Percentiles rank a stretch among this genome's conserved stretches.
These are phyloP conservation scores for Megathymus violae DNA, from an alignment of 1,140 invertebrate genomes.

Conservation along the genomic window DNA sequence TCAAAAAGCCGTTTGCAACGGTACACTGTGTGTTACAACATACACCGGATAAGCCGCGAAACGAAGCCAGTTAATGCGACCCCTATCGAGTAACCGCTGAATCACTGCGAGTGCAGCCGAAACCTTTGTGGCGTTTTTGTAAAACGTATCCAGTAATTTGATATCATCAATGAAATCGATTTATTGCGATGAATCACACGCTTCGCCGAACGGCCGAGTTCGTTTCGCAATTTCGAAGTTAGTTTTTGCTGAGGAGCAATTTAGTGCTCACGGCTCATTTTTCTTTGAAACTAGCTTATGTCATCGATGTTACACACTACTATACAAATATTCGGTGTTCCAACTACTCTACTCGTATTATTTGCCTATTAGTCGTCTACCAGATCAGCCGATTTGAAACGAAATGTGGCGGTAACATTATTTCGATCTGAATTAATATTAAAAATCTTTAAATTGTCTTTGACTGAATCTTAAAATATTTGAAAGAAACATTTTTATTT, in stretches of 20 bases:
- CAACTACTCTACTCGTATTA: too few species aligned
- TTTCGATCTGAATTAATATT: too few species aligned
- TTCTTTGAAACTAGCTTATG: constrained; percentile 4
- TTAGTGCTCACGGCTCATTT: constrained; percentile 36
- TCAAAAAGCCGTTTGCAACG: constrained; percentile 29
- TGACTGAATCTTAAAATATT: too few species aligned
- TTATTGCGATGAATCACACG: constrained; percentile 59
- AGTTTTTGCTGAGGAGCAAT: constrained; percentile 44
- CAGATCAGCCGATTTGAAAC: too few species aligned
- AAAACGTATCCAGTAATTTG: constrained; percentile 56
- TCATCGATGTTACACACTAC: too few species aligned
- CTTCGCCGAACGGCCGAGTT: constrained; percentile 52
- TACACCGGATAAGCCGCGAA: constrained; percentile 53
- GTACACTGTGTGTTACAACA: constrained; percentile 37
- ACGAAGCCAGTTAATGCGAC: constrained; percentile 56
- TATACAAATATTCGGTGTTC: too few species aligned
- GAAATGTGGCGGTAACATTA: too few species aligned
- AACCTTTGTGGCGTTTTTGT: constrained; percentile 66
- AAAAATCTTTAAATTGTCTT: too few species aligned
- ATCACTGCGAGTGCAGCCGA: constrained; percentile 53
- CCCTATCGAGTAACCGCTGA: constrained; percentile 56
- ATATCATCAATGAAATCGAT: constrained; percentile 58
- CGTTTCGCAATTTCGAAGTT: constrained; percentile 42
- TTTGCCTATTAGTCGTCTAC: too few species aligned
- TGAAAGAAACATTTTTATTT: too few species aligned